phyloP scores from a whole-genome alignment of 2,113 vertebrate species.

The Cairina moschata region DNA sequence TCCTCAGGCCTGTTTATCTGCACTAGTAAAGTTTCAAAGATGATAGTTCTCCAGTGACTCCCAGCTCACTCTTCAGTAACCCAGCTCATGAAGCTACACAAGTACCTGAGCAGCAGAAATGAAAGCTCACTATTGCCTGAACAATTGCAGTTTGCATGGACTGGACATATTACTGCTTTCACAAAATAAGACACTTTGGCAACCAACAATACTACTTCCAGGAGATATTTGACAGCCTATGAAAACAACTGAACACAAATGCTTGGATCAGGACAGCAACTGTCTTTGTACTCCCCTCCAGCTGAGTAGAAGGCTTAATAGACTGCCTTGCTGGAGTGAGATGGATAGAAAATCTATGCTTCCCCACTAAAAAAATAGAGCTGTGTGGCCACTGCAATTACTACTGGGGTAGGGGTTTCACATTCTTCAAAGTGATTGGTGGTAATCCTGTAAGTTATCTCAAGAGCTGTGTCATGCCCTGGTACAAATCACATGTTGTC shows the following conservation, averaged over 20 bases:
- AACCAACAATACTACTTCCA: neutral
- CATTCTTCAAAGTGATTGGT: neutral
- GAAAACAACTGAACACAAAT: neutral
- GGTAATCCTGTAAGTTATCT: neutral
- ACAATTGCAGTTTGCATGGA: neutral
- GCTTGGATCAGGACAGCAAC: neutral
- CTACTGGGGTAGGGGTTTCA: neutral
- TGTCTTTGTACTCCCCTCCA: neutral
- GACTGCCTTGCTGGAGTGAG: neutral
- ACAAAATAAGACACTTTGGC: neutral
- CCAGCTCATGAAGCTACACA: neutral
- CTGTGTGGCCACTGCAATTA: neutral
- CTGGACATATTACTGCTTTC: neutral
- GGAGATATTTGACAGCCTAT: neutral
- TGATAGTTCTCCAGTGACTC: neutral
- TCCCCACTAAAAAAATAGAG: neutral
- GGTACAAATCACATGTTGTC: neutral
- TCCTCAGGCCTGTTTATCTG: no score
- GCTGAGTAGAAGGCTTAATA: neutral
- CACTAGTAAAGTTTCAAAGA: neutral
- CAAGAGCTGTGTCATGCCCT: neutral
- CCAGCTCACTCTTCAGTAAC: neutral
- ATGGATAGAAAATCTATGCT: neutral
- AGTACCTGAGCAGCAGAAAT: neutral
- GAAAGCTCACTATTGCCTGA: neutral